Conservation (phyloP, 2,888 invertebrate genomes). For the Drosophila diplacantha region DNA sequence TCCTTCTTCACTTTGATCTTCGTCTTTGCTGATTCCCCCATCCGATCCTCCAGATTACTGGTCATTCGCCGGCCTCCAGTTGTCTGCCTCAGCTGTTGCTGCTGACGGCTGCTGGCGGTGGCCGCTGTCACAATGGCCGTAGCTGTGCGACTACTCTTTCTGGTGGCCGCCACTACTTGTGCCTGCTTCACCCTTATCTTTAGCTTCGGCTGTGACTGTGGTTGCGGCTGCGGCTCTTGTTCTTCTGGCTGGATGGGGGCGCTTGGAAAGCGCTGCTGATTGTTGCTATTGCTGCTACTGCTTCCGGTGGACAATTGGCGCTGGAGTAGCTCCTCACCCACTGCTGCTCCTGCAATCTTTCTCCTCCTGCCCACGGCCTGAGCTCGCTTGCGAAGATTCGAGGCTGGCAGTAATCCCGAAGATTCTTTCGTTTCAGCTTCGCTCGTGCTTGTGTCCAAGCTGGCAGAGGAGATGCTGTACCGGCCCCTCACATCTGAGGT, state of each 20-base stretch:
- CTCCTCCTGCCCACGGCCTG: slow-evolving; percentile 58
- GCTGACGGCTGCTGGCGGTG: slow-evolving; percentile 71
- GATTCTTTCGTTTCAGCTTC: slow-evolving; percentile 42
- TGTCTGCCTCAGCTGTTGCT: slow-evolving; percentile 62
- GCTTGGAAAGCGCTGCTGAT: slow-evolving; percentile 75
- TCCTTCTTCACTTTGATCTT: slow-evolving; percentile 22
- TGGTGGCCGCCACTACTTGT: slow-evolving; percentile 61
- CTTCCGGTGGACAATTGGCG: slow-evolving; percentile 54
- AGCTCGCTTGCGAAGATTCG: slow-evolving; percentile 42
- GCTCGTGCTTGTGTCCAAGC: slow-evolving; percentile 64
- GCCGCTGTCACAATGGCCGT: slow-evolving; percentile 75
- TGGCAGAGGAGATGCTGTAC: slow-evolving; percentile 65
- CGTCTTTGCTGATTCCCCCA: slow-evolving; percentile 73
- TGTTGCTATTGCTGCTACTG: slow-evolving; percentile 47
- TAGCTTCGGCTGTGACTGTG: slow-evolving; percentile 34
- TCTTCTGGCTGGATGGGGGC: slow-evolving; percentile 78
- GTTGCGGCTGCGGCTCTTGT: slow-evolving; percentile 19
- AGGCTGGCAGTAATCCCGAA: slow-evolving; percentile 6
- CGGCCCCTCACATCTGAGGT: slow-evolving; percentile 75
- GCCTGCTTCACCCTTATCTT: slow-evolving; percentile 50
- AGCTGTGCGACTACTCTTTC: slow-evolving; percentile 74
- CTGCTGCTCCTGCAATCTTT: slow-evolving; percentile 28
- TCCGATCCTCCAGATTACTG: slow-evolving; percentile 77
- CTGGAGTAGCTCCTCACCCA: slow-evolving; percentile 16
- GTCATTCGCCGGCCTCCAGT: slow-evolving; percentile 40